Evolutionary conservation across 2,888 invertebrate species (phyloP).

Genomic region (Taphrorychus bicolor): DNA sequence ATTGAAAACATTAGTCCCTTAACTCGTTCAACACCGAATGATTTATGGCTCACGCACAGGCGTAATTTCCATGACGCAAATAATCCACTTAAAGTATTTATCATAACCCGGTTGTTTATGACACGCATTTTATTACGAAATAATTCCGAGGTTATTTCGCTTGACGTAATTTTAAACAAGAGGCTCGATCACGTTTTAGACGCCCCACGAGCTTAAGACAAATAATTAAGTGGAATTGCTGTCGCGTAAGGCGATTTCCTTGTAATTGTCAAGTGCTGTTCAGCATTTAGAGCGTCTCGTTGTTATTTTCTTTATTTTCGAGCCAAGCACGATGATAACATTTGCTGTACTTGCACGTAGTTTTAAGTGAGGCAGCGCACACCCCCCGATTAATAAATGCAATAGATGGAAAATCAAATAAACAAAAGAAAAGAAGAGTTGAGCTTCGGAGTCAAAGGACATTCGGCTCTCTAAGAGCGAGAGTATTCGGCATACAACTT

Average conservation of each 20-base stretch:
- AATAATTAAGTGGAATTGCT: slow-evolving; percentile 41
- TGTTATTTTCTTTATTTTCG: slow-evolving; percentile 15
- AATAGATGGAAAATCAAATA: background rate
- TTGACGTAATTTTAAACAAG: slow-evolving; percentile 16
- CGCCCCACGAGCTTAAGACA: slow-evolving; percentile 32
- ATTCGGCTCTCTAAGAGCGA: background rate
- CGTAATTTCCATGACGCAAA: background rate
- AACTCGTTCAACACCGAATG: background rate
- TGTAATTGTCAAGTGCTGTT: slow-evolving; percentile 42
- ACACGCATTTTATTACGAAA: slow-evolving; percentile 3
- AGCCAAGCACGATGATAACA: background rate
- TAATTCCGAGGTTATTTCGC: slow-evolving; percentile 2
- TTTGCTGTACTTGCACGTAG: background rate
- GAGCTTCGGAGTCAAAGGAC: background rate
- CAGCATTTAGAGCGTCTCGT: slow-evolving; percentile 35
- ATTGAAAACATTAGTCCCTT: no score
- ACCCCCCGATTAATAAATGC: background rate
- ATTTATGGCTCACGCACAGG: background rate
- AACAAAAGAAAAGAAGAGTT: background rate
- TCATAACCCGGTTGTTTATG: slow-evolving; percentile 4
- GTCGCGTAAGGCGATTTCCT: slow-evolving; percentile 40
- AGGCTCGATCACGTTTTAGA: slow-evolving; percentile 33
- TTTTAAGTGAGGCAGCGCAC: background rate
- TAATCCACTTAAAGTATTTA: slow-evolving; percentile 3
- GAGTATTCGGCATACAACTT: slow-evolving; percentile 8